Evolutionary conservation across 1,140 invertebrate species (phyloP).

Genomic region (Drosophila tsacasi): DNA sequence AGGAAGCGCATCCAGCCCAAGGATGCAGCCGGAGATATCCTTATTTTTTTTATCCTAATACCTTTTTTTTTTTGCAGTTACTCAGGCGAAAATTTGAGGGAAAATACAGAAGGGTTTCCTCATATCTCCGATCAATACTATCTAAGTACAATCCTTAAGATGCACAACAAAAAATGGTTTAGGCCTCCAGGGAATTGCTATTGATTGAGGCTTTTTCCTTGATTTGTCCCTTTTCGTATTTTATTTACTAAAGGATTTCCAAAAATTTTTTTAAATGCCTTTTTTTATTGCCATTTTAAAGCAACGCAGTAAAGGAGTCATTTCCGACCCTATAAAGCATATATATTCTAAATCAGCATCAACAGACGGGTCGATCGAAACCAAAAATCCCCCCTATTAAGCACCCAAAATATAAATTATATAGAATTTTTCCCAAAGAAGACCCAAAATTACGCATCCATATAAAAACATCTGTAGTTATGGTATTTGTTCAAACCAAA

Average conservation of each 20-base stretch:
- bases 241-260: too few relatives aligned
- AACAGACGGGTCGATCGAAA: too few relatives aligned
- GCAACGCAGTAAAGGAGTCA: too few relatives aligned
- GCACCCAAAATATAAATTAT: not conserved
- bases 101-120: not conserved
- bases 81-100: constrained; percentile 12
- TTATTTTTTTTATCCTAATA: not conserved
- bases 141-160: not conserved
- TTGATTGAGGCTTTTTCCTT: not conserved
- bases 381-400: not conserved
- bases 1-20: constrained; percentile 14
- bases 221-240: too few relatives aligned
- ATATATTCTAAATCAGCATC: too few relatives aligned
- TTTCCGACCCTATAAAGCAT: too few relatives aligned
- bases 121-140: not conserved
- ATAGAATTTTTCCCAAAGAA: not conserved
- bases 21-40: constrained; percentile 28
- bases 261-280: too few relatives aligned
- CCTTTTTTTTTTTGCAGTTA: constrained; percentile 2
- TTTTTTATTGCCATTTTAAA: too few relatives aligned
- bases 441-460: too few relatives aligned
- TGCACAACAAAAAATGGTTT: not conserved
- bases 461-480: not conserved
- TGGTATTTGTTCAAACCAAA: not conserved
- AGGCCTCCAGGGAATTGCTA: not conserved